These are phyloP conservation scores for Aythya fuligula DNA, from an alignment of 2,797 vertebrate genomes.

Conservation along the genomic window DNA sequence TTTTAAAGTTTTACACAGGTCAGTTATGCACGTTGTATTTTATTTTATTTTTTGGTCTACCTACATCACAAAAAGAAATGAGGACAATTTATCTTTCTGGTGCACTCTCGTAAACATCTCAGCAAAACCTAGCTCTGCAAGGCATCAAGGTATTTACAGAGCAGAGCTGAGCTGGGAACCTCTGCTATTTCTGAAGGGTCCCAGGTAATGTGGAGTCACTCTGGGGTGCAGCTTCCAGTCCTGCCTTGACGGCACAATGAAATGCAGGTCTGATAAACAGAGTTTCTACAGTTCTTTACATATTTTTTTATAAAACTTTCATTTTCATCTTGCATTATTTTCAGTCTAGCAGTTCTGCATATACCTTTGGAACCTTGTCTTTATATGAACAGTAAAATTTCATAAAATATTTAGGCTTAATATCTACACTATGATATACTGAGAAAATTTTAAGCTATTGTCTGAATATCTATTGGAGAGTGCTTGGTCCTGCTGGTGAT, in stretches of 20 bases:
- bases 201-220: not conserved
- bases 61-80: not conserved
- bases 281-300: not conserved
- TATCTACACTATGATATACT: not conserved
- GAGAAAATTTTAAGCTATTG: not conserved
- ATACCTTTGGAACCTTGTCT: not conserved
- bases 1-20: not conserved
- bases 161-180: not conserved
- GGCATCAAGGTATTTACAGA: not conserved
- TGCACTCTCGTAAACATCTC: not conserved
- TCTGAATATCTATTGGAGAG: not conserved
- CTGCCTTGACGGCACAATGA: not conserved
- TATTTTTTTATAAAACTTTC: not conserved
- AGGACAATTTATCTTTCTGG: not conserved
- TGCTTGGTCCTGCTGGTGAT: not conserved
- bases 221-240: not conserved
- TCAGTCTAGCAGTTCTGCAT: not conserved
- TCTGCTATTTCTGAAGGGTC: not conserved
- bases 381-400: not conserved
- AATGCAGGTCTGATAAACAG: not conserved
- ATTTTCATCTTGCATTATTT: not conserved
- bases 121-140: not conserved
- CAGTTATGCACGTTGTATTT: not conserved
- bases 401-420: constrained; percentile 16
- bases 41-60: not conserved